phyloP scores from a whole-genome alignment of 2,888 invertebrate genomes.

The Tenthredo scrophulariae region DNA sequence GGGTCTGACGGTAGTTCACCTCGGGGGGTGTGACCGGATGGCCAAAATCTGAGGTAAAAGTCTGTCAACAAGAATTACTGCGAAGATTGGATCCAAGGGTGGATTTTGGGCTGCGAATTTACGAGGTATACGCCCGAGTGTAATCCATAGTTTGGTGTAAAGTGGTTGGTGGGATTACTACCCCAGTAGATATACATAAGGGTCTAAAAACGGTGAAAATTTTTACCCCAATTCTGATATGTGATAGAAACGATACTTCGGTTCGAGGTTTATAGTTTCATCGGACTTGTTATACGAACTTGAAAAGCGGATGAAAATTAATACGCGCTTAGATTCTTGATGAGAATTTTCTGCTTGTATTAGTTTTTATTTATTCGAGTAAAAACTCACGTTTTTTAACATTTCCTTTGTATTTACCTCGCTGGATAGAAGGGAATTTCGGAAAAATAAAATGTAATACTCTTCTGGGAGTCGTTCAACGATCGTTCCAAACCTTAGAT shows the following conservation, averaged over 20 bases:
- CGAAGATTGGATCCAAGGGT: background rate
- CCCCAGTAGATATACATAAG: background rate
- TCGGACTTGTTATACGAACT: background rate
- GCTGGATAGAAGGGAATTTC: background rate
- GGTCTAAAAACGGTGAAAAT: background rate
- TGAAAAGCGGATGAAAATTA: background rate
- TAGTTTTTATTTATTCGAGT: background rate
- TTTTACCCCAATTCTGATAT: background rate
- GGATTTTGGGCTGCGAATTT: constrained; percentile 30
- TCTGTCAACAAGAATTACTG: constrained; percentile 42
- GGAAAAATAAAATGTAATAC: background rate
- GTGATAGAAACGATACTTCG: background rate
- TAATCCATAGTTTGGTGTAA: constrained; percentile 7
- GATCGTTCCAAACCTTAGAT: constrained; percentile 10
- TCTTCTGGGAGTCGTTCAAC: constrained; percentile 27
- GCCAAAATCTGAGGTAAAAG: constrained; percentile 12
- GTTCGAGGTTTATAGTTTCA: background rate
- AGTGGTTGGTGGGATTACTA: background rate
- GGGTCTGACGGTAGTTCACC: background rate
- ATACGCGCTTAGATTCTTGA: background rate
- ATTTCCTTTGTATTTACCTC: background rate
- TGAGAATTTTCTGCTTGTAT: background rate
- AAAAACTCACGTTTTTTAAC: background rate
- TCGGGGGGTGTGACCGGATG: background rate
- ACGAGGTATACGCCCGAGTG: constrained; percentile 10